Percentiles rank a stretch among this genome's conserved stretches.
These are phyloP conservation scores for Piprites chloris DNA, from an alignment of 2,113 vertebrate species.

Conservation along the genomic window DNA sequence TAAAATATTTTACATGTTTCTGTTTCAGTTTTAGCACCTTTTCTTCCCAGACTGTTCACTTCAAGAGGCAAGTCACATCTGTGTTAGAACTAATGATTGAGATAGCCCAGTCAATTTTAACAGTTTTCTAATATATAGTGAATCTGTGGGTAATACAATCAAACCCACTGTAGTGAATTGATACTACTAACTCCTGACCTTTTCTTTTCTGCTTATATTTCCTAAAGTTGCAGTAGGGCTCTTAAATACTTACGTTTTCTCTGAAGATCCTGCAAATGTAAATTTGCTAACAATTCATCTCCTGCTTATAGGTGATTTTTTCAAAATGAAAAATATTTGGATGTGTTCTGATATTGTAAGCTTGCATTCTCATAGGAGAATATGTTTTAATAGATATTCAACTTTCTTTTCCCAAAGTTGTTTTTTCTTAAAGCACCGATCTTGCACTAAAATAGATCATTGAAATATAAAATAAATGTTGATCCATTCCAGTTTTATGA, in stretches of 20 bases:
- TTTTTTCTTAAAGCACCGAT: neutral
- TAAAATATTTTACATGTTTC: slow-evolving; percentile 66
- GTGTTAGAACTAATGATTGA: slow-evolving; percentile 62
- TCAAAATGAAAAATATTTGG: neutral
- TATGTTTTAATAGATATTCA: neutral
- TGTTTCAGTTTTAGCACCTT: slow-evolving; percentile 85
- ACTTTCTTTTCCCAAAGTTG: neutral
- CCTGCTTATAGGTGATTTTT: neutral
- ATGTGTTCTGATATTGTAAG: neutral
- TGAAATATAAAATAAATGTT: neutral
- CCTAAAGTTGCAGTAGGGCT: slow-evolving; percentile 7
- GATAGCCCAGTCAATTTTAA: slow-evolving; percentile 37
- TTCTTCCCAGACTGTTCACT: slow-evolving; percentile 86
- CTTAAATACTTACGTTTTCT: slow-evolving; percentile 33
- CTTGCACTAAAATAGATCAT: neutral
- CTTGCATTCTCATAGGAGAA: neutral
- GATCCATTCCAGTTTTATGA: neutral
- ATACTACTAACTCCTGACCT: slow-evolving; percentile 47
- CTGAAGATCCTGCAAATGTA: slow-evolving; percentile 23
- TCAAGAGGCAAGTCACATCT: slow-evolving; percentile 90
- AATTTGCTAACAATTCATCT: slow-evolving; percentile 46
- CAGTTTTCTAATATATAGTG: slow-evolving; percentile 48
- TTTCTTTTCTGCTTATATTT: slow-evolving; percentile 16
- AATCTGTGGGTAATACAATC: slow-evolving; percentile 13
- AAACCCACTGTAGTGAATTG: slow-evolving; percentile 34